A percentile compares a stretch with the other conserved stretches of the same genome.
These are phyloP conservation scores for Python bivittatus DNA, from an alignment of 2,113 vertebrate genomes.

Conservation along the genomic window DNA sequence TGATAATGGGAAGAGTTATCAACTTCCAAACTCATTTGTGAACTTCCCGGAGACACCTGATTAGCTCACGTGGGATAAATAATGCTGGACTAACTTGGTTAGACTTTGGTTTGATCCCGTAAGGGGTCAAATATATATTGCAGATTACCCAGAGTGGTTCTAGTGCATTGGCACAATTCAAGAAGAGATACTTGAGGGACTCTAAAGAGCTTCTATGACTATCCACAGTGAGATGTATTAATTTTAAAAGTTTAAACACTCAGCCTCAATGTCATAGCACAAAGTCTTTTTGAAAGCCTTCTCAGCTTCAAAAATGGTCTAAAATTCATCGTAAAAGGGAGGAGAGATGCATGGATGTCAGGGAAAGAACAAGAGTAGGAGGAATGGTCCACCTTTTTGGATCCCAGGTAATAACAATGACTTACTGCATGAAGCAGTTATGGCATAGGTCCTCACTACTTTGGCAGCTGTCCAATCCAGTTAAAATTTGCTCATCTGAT, in stretches of 20 bases:
- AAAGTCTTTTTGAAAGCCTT: background rate
- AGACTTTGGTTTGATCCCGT: too few species aligned
- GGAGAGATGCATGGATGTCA: background rate
- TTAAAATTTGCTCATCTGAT: background rate
- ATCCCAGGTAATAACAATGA: background rate
- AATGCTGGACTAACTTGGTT: too few species aligned
- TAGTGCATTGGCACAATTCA: background rate
- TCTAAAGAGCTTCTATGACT: background rate
- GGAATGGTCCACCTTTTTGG: too few species aligned
- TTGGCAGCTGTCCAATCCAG: background rate
- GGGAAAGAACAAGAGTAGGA: background rate
- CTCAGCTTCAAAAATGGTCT: background rate
- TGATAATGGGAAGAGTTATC: too few species aligned
- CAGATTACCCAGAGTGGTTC: background rate
- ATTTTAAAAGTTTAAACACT: background rate
- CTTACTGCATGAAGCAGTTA: background rate
- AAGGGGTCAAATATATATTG: too few species aligned
- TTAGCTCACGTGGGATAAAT: too few species aligned
- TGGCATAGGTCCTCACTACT: background rate
- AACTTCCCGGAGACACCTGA: too few species aligned
- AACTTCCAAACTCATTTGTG: too few species aligned
- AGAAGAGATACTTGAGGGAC: too few species aligned
- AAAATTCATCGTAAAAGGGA: background rate
- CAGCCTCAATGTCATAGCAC: background rate
- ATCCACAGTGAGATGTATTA: background rate